Evolutionary conservation across 1,140 invertebrate species (phyloP), one percentile per base, ranked within the genome.

Genomic region (Calephelis virginiensis): DNA sequence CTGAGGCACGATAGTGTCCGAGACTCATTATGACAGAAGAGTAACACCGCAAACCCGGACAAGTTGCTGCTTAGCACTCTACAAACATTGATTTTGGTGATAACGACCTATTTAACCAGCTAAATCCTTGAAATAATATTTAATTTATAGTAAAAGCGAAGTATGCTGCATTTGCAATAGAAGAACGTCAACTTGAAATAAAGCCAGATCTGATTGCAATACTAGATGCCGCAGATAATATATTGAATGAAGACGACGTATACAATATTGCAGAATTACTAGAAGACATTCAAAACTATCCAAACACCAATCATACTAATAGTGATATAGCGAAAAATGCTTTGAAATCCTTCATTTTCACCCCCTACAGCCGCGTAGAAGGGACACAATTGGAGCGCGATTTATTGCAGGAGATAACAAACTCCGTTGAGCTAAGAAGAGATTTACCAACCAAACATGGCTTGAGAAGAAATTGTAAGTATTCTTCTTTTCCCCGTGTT

Each of bases 191-290:
- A 37, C 6, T 50, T 8, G 38, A 46, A 1, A n/a, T 69, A 1
- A 17, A 43, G n/a, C 11, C 50, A 12, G 66, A 73, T 56, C 50
- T 49, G 6, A 73, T 70, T 50, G 64, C 61, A 5, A 49, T 73
- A 6, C 47, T 73, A 1, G 72, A 73, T 43, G 12, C 68, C 0
- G 5, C 65, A 28, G 66, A 73, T 6, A 73, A 63, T 12, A 59
- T 66, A 0, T 70, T 66, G 10, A 45, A 59, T 13, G 60, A 48
- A 28, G 46, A 53, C 8, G 66, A 72, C 17, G 59, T 61, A 43
- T 45, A 64, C 28, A 8, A 71, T 28, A 28, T 53, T 47, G 53
- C 48, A 47, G 48, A 11, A n/a, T 14, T 61, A 47, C 11, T 64
- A 38, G 38, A 46, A 61, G 38, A 64, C 40, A 56, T 47, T 5